A percentile compares a stretch with the other conserved stretches of the same genome.
phyloP scores from a whole-genome alignment of 2,797 vertebrate species.

The Rhyacichthys aspro region DNA sequence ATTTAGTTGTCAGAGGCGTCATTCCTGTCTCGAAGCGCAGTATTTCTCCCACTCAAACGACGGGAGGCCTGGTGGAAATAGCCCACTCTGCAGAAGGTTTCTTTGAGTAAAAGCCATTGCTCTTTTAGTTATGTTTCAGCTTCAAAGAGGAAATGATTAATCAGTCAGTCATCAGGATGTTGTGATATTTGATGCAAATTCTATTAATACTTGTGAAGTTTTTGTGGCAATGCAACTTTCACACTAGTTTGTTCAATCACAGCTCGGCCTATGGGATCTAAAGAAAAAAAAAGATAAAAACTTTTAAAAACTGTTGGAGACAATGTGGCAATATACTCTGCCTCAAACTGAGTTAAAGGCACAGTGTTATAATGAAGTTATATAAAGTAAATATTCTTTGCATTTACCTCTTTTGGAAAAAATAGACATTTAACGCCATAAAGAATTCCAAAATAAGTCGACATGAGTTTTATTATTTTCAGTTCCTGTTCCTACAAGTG shows the following conservation, averaged over 20 bases:
- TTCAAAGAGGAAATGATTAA: not conserved
- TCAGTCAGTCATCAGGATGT: slow-evolving; percentile 6
- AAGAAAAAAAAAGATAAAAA: not conserved
- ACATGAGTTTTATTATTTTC: no score
- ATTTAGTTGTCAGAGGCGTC: slow-evolving; percentile 48
- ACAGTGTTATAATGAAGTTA: no score
- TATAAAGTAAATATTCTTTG: no score
- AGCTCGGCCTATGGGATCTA: not conserved
- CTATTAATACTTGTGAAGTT: not conserved
- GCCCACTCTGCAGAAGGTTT: slow-evolving; percentile 14
- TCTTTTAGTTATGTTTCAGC: not conserved
- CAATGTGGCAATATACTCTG: no score
- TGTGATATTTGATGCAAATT: slow-evolving; percentile 1
- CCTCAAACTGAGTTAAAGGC: no score
- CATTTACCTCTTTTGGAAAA: no score
- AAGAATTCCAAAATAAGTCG: no score
- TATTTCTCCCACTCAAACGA: slow-evolving; percentile 49
- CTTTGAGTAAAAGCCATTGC: slow-evolving; percentile 7
- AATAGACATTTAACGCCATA: no score
- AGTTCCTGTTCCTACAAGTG: no score
- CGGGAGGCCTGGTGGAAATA: slow-evolving; percentile 30
- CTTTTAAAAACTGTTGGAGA: not conserved
- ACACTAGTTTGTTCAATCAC: not conserved
- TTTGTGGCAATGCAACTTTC: not conserved
- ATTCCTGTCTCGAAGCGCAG: slow-evolving; percentile 17